A percentile compares a stretch with the other conserved stretches of the same genome.
phyloP scores from a whole-genome alignment of 2,797 vertebrate species.

The Tinamus major region DNA sequence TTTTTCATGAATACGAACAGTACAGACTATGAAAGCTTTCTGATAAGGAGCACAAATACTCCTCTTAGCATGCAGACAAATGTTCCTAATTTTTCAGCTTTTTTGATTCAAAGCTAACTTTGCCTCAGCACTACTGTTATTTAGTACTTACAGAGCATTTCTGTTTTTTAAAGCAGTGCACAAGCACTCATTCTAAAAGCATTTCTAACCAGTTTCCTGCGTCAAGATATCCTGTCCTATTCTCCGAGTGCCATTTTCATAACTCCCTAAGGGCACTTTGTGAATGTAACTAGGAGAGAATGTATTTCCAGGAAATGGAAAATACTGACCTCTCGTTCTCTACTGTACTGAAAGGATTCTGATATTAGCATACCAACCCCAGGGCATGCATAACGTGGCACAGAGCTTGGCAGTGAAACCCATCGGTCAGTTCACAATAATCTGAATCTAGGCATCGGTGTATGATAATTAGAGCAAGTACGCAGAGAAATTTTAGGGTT shows the following conservation, averaged over 20 bases:
- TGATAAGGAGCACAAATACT: background rate
- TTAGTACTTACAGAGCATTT: conserved; percentile 40
- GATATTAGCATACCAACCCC: conserved; percentile 14
- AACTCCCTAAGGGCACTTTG: conserved; percentile 60
- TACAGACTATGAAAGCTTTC: background rate
- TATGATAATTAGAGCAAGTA: background rate
- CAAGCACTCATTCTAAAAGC: conserved; percentile 50
- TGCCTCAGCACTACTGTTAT: background rate
- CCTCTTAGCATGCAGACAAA: background rate
- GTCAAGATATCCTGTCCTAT: conserved; percentile 64
- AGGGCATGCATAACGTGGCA: conserved; percentile 31
- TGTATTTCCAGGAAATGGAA: conserved; percentile 72
- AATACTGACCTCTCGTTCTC: conserved; percentile 63
- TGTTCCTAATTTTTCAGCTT: background rate
- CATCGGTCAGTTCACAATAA: background rate
- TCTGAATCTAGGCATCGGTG: background rate
- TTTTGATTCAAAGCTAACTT: background rate
- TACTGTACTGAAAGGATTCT: conserved; percentile 22
- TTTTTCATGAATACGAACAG: background rate
- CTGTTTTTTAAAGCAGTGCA: conserved; percentile 41
- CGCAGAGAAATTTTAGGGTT: background rate
- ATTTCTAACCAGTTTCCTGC: conserved; percentile 65
- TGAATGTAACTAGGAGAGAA: conserved; percentile 57
- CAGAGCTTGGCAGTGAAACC: conserved; percentile 19
- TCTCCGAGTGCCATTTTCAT: conserved; percentile 57